Percentiles rank a stretch among this genome's conserved stretches.
These are phyloP conservation scores for Ellobium chinense DNA, from an alignment of 2,888 invertebrate species.

Conservation along the genomic window DNA sequence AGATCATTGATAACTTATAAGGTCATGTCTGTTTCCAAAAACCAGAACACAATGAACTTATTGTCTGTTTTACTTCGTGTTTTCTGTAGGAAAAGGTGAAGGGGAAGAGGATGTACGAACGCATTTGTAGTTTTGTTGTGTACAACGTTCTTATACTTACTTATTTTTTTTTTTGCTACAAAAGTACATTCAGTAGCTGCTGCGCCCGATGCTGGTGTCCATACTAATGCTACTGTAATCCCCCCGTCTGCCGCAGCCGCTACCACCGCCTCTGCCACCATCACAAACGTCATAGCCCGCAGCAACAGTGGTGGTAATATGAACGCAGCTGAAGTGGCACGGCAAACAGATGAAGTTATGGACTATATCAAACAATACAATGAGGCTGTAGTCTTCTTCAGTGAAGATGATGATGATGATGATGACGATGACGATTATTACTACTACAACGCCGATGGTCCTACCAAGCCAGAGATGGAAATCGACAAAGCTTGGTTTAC, in stretches of 20 bases:
- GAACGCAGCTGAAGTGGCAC: neutral
- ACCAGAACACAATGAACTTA: too few relatives aligned
- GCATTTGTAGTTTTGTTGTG: too few relatives aligned
- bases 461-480: constrained; percentile 42
- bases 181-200: too few relatives aligned
- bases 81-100: too few relatives aligned
- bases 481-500: constrained; percentile 68
- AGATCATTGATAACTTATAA: too few relatives aligned
- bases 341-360: neutral
- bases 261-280: neutral
- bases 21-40: too few relatives aligned
- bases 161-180: too few relatives aligned
- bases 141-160: too few relatives aligned
- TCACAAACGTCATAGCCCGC: neutral
- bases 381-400: neutral
- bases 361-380: constrained; percentile 31
- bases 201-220: too few relatives aligned
- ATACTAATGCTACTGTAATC: too few relatives aligned
- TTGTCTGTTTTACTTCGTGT: too few relatives aligned
- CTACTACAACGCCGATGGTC: neutral
- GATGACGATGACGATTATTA: neutral
- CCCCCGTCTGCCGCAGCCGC: neutral
- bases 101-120: too few relatives aligned
- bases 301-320: neutral
- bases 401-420: neutral